Conservation (phyloP, 2,113 vertebrate genomes). For the Willisornis vidua region DNA sequence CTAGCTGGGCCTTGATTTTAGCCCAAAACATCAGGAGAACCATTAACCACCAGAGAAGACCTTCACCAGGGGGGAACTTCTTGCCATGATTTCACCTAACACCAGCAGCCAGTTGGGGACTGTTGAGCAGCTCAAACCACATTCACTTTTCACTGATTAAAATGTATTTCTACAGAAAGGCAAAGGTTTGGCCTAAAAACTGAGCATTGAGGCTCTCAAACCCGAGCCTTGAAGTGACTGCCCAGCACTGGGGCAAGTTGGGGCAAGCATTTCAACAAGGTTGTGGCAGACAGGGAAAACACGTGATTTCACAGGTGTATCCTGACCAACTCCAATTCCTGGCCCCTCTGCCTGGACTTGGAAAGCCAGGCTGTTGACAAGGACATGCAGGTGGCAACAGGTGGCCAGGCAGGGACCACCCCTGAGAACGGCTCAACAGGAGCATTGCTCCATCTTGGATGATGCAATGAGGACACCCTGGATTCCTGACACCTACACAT, state of each 20-base stretch:
- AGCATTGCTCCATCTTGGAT: neutral
- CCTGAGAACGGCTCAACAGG: rapidly evolving
- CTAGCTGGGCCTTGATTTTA: neutral
- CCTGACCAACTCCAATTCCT: neutral
- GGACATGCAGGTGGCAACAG: rapidly evolving
- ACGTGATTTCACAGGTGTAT: rapidly evolving
- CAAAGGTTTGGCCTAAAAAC: neutral
- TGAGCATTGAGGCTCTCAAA: neutral
- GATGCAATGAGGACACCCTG: neutral
- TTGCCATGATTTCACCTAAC: neutral
- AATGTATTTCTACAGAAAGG: neutral
- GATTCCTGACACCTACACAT: neutral
- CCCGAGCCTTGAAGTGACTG: neutral
- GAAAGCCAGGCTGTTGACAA: rapidly evolving
- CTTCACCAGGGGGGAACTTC: neutral
- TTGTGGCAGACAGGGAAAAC: neutral
- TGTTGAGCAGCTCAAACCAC: neutral
- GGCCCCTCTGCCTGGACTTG: neutral
- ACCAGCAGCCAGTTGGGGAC: neutral
- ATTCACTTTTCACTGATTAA: neutral
- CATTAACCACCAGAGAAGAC: neutral
- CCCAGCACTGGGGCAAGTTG: rapidly evolving
- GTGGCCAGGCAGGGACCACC: neutral
- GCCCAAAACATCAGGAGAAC: neutral
- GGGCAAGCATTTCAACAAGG: neutral